Conservation (phyloP, 2,888 invertebrate genomes). For the Oconnorella tubifera region DNA sequence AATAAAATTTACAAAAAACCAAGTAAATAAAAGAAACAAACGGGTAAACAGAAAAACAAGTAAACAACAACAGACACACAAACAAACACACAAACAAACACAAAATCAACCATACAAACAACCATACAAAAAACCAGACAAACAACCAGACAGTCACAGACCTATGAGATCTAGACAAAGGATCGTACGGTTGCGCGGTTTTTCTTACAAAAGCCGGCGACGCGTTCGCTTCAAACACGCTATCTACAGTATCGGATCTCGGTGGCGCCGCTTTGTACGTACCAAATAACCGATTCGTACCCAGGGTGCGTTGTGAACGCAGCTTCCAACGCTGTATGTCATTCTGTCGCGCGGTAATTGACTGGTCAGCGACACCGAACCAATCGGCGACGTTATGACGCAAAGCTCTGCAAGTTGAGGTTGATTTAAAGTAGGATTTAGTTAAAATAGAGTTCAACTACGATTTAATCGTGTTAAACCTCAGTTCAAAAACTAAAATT, state of each 20-base stretch:
- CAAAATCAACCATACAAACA: no score
- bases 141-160: no score
- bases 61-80: no score
- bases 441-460: no score
- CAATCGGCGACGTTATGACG: constrained; percentile 15
- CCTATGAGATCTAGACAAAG: constrained; percentile 9
- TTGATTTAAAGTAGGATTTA: no score
- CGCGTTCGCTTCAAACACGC: constrained; percentile 14
- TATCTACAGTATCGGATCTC: constrained; percentile 10
- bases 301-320: constrained; percentile 1
- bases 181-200: constrained; percentile 13
- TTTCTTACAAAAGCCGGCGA: constrained; percentile 2
- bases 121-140: no score
- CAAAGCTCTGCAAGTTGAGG: constrained; percentile 14
- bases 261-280: background rate
- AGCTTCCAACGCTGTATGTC: constrained; percentile 6
- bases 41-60: no score
- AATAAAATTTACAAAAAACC: no score
- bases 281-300: background rate
- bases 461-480: no score
- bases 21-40: no score
- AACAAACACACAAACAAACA: no score
- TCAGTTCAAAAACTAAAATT: no score
- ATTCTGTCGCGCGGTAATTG: constrained; percentile 1
- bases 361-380: constrained; percentile 13